Evolutionary conservation across 1,140 invertebrate genomes (phyloP), one percentile per base, ranked within the genome.

Genomic region (Ostrea edulis): DNA sequence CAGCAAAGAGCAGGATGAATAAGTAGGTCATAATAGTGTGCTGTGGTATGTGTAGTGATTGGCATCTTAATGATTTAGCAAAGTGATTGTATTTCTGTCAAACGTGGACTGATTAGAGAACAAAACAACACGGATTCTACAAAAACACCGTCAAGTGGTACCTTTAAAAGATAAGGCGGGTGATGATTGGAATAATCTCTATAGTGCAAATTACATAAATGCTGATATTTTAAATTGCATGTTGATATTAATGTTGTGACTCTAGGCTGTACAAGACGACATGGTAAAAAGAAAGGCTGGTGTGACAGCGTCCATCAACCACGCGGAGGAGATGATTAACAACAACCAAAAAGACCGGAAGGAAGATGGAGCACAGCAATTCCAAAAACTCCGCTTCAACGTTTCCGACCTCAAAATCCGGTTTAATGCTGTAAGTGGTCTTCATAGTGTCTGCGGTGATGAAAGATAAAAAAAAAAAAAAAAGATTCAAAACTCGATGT

Each of bases 251-350:
- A 25, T 62, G 12, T 71, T 85, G 29, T 77, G 12, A 44, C 83
- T 90, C 1, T 77, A 94, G 93, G 92, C 88, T 84, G 25, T 93
- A 68, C 90, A 91, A 86, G 84, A 90, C 55, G 90, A 93, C n/a
- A 85, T 93, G 11, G 81, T 77, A 25, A 87, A 90, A 11, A 91
- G 91, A 55, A 91, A 93, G 82, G 85, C 88, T 20, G 90, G 90
- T 35, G 85, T 94, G 17, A 87, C 87, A 35, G 52, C 88, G 11
- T 91, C 91, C 35, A 90, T 94, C 17, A 84, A 88, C 44, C 88
- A 91, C 51, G 91, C 90, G 97, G 98, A 95, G 97, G 98, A 96
- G 97, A 84, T 93, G 84, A 87, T 92, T 8, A 86, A 92, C 14
- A 91, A 91, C 29, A 91, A 92, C 65, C 84, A 86, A 20, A 86